Conservation (phyloP, 2,888 invertebrate species). For the Patella ulyssiponensis region DNA sequence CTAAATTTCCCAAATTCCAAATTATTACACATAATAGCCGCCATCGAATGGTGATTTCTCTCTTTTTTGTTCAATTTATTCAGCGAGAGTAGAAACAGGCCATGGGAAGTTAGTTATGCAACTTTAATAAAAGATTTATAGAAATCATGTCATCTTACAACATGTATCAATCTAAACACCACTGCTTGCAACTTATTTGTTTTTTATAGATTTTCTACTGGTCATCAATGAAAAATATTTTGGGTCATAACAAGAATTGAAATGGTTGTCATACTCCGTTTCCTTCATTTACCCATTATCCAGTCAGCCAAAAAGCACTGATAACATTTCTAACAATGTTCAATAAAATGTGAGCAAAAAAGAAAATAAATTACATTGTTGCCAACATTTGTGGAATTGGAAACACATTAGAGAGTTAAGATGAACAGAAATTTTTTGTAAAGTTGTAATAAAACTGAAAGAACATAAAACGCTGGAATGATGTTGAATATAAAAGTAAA, state of each 20-base stretch:
- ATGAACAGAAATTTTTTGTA: slow-evolving; percentile 7
- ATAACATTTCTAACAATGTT: slow-evolving; percentile 12
- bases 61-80: slow-evolving; percentile 35
- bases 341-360: slow-evolving; percentile 8
- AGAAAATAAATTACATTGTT: slow-evolving; percentile 12
- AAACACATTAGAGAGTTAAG: slow-evolving; percentile 13
- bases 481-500: slow-evolving; percentile 12
- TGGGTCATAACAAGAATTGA: slow-evolving; percentile 7
- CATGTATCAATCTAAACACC: slow-evolving; percentile 23
- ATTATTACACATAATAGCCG: slow-evolving; percentile 33
- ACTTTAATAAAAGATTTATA: slow-evolving; percentile 30
- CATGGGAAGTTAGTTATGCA: not conserved
- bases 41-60: slow-evolving; percentile 7
- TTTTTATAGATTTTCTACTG: not conserved
- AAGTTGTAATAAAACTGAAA: slow-evolving; percentile 11
- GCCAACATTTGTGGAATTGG: slow-evolving; percentile 7
- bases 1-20: slow-evolving; percentile 33
- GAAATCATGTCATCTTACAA: slow-evolving; percentile 25
- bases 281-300: slow-evolving; percentile 12
- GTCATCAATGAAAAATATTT: not conserved
- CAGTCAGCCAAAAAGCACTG: slow-evolving; percentile 7
- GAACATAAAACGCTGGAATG: slow-evolving; percentile 8
- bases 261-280: slow-evolving; percentile 1
- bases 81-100: slow-evolving; percentile 6
- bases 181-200: not conserved